Evolutionary conservation across 1,140 invertebrate genomes (phyloP), one percentile per base, ranked within the genome.

Genomic region (Lepidurus arcticus): DNA sequence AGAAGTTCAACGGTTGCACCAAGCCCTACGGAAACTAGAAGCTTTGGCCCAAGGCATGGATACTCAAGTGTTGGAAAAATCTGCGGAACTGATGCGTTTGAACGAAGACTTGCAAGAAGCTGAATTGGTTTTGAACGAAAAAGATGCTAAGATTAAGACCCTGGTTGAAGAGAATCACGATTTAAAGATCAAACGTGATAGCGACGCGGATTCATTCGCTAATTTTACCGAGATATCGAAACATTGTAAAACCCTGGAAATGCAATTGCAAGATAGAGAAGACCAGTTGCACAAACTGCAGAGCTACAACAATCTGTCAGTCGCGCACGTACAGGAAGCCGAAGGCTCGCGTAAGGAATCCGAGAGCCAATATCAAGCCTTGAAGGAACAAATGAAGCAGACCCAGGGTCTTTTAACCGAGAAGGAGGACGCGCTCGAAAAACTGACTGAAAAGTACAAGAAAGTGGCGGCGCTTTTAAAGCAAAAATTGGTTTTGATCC

Each of bases 361-460:
- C 53, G 53, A 65, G 53, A 65, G 13, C 53, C 53, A 21, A 13
- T 65, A 65, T 13, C 53, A 65, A 65, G 53, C n/a, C 6, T 65
- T 65, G 13, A 21, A 11, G 53, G 16, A 65, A 65, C 16, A 65
- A 65, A 65, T 65, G 53, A 65, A 65, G 7, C 53, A 65, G 21
- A 65, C 53, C 53, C 53, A 21, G 53, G 21, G n/a, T 3, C 4
- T 21, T 65, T 65, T 65, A 65, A 1, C 53, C 1, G 53, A 65
- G 8, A 65, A 65, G 53, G 78, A 78, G 53, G 78, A 73, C 3
- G 53, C 74, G 24, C 16, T 74, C 10, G 73, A 42, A 7, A 44
- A 74, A 4, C 13, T 78, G 24, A 78, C 65, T 9, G 78, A 78
- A 45, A 78, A 78, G 47, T 78, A 75, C 78, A 78, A 78, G 78